phyloP scores from a whole-genome alignment of 2,888 invertebrate genomes.

The Bursaphelenchus okinawaensis region DNA sequence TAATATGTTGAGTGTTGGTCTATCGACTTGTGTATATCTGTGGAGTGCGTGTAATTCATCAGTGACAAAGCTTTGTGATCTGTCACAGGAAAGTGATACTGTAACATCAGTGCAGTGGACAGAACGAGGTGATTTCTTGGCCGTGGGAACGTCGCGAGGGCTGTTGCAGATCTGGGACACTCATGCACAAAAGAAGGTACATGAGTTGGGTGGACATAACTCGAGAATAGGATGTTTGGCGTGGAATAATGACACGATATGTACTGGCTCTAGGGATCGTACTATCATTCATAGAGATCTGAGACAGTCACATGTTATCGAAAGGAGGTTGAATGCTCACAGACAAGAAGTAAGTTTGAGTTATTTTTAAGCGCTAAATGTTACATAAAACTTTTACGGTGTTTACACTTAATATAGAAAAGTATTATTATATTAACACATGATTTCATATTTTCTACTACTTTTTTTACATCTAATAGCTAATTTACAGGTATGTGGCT shows the following conservation, averaged over 20 bases:
- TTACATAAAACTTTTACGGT: neutral
- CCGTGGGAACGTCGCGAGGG: conserved; percentile 75
- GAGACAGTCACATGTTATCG: conserved; percentile 69
- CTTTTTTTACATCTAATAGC: too few relatives aligned
- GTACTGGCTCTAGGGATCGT: conserved; percentile 85
- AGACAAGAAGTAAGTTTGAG: conserved; percentile 76
- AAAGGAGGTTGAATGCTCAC: conserved; percentile 80
- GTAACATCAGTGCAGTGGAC: conserved; percentile 99
- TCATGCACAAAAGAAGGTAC: conserved; percentile 80
- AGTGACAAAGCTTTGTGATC: conserved; percentile 86
- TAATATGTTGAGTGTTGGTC: conserved; percentile 92
- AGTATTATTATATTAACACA: too few relatives aligned
- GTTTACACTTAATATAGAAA: too few relatives aligned
- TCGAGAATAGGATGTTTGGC: conserved; percentile 56
- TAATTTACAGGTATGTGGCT: conserved; percentile 71
- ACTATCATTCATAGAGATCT: conserved; percentile 88
- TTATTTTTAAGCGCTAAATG: neutral
- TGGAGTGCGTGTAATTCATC: conserved; percentile 99
- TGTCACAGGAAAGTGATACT: conserved; percentile 72
- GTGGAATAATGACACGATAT: conserved; percentile 57
- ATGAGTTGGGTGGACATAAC: conserved; percentile 44
- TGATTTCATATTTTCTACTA: too few relatives aligned
- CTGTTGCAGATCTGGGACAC: conserved; percentile 87
- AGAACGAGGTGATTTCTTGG: conserved; percentile 89
- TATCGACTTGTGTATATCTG: conserved; percentile 93